Evolutionary conservation across 2,797 vertebrate genomes (phyloP).

Genomic region (Eleutherodactylus coqui): DNA sequence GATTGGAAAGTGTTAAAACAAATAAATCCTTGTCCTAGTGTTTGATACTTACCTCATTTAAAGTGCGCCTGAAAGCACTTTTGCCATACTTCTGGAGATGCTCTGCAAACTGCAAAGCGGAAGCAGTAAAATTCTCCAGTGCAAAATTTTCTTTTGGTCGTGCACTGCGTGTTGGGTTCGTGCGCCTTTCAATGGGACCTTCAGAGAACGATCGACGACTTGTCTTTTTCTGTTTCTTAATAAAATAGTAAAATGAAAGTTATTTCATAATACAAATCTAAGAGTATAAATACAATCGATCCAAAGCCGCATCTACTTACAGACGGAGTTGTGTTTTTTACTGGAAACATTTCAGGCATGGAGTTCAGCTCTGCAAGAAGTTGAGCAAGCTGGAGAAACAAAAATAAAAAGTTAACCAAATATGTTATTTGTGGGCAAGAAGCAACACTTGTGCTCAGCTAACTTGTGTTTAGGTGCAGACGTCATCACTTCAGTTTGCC

Average conservation of each 20-base stretch:
- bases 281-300: not conserved
- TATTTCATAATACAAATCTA: not conserved
- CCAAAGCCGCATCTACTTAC: conserved; percentile 76
- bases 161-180: conserved; percentile 89
- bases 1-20: too few relatives aligned
- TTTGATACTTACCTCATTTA: conserved; percentile 83
- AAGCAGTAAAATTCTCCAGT: conserved; percentile 81
- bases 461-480: too few relatives aligned
- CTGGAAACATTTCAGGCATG: conserved; percentile 83
- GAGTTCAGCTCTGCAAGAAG: conserved; percentile 89
- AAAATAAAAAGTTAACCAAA: not conserved
- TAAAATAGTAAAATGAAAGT: conserved; percentile 47
- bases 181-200: conserved; percentile 78
- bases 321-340: conserved; percentile 74
- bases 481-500: too few relatives aligned
- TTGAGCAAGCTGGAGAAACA: conserved; percentile 85
- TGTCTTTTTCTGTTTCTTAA: conserved; percentile 77
- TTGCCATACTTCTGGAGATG: conserved; percentile 71
- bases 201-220: conserved; percentile 78
- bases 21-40: too few relatives aligned
- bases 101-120: conserved; percentile 72
- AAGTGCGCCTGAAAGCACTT: conserved; percentile 76
- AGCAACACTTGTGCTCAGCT: not conserved
- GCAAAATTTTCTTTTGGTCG: conserved; percentile 93
- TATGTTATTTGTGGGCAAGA: not conserved